Evolutionary conservation across 2,888 invertebrate species (phyloP).

Genomic region (Ennomos quercinarius): DNA sequence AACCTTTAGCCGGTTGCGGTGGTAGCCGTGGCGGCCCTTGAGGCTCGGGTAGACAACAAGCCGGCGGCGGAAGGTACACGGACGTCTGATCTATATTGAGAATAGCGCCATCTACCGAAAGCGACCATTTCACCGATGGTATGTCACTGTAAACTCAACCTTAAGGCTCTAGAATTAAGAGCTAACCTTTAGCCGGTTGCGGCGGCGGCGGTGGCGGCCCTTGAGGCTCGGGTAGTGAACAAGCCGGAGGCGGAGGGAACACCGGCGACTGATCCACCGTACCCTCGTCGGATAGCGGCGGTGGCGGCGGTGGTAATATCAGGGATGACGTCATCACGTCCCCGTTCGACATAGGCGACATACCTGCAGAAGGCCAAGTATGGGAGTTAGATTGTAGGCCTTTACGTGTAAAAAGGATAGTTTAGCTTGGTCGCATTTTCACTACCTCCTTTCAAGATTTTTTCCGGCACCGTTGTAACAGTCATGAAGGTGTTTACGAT

Average conservation of each 20-base stretch:
- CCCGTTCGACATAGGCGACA: constrained; percentile 44
- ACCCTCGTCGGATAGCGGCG: constrained; percentile 47
- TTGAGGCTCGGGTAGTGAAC: constrained; percentile 90
- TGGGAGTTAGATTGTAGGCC: constrained; percentile 17
- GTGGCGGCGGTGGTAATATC: constrained; percentile 67
- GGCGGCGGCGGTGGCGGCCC: constrained; percentile 91
- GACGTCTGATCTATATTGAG: neutral
- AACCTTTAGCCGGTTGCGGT: constrained; percentile 85
- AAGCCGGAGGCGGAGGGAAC: constrained; percentile 75
- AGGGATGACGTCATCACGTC: constrained; percentile 64
- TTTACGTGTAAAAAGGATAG: constrained; percentile 3
- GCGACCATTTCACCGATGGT: too few relatives aligned
- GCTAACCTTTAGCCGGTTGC: constrained; percentile 78
- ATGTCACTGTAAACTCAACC: too few relatives aligned
- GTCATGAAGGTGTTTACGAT: too few relatives aligned
- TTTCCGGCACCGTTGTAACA: too few relatives aligned
- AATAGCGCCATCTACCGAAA: constrained; percentile 1
- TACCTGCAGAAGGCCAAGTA: constrained; percentile 20
- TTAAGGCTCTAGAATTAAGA: too few relatives aligned
- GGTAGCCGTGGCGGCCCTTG: constrained; percentile 89
- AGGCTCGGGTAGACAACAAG: neutral
- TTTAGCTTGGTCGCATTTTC: too few relatives aligned
- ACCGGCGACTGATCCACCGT: constrained; percentile 53
- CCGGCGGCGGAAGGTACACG: neutral
- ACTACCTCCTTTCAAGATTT: too few relatives aligned